These are phyloP conservation scores for Periophthalmodon schlosseri DNA, from an alignment of 2,113 vertebrate genomes.

Conservation along the genomic window DNA sequence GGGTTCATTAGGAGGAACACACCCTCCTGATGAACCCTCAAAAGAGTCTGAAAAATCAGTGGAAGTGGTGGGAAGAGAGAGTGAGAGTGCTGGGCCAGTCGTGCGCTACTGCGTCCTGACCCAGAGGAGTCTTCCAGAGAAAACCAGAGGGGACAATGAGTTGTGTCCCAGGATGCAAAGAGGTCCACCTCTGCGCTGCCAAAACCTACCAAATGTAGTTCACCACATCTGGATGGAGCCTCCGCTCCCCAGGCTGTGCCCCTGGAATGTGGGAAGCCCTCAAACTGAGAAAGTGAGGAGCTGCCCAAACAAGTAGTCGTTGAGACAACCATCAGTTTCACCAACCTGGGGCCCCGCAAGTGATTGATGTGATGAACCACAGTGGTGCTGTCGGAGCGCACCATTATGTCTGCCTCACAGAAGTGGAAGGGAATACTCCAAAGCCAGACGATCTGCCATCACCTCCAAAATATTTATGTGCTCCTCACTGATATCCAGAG, in stretches of 20 bases:
- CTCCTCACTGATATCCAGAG: background rate
- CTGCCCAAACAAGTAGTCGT: background rate
- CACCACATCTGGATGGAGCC: background rate
- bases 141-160: background rate
- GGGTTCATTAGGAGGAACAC: too few species aligned
- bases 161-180: too few species aligned
- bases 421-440: background rate
- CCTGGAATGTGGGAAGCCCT: background rate
- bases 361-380: background rate
- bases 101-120: background rate
- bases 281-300: background rate
- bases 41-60: too few species aligned
- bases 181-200: background rate
- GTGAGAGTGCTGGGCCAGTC: too few species aligned
- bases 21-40: too few species aligned
- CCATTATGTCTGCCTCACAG: background rate
- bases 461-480: background rate
- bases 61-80: too few species aligned
- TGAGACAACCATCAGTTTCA: background rate
- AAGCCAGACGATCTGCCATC: background rate
- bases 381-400: background rate
- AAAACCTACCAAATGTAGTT: background rate
- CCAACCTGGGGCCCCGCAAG: background rate
- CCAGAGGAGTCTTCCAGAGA: background rate
- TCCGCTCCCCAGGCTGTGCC: background rate